Conservation (phyloP, 2,797 vertebrate species). For the Cirrhinus molitorella region DNA sequence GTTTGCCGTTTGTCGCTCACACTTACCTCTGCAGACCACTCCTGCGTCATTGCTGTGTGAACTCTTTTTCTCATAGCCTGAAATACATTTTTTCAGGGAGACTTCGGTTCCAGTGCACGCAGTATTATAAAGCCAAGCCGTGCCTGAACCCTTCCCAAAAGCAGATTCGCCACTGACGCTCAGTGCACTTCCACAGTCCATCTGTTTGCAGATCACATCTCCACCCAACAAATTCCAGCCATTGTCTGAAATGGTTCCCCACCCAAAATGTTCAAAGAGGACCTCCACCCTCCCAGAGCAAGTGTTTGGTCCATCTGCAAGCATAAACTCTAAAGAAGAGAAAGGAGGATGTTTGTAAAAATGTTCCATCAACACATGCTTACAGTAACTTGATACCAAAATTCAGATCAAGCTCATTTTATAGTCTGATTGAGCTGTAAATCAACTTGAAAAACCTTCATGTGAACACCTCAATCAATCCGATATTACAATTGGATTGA, state of each 20-base stretch:
- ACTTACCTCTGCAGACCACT: slow-evolving; percentile 41
- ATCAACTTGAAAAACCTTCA: not conserved
- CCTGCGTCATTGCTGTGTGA: slow-evolving; percentile 26
- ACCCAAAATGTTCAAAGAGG: not conserved
- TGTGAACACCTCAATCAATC: not conserved
- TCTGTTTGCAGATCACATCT: slow-evolving; percentile 39
- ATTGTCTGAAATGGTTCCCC: not conserved
- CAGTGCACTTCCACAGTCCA: not conserved
- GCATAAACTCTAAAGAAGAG: slow-evolving; percentile 24
- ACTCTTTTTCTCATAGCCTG: accelerated
- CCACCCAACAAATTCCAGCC: slow-evolving; percentile 37
- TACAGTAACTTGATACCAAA: not conserved
- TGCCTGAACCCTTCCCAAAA: not conserved
- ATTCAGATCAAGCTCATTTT: not conserved
- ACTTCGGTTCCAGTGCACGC: not conserved
- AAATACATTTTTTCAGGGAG: not conserved
- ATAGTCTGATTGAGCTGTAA: too few relatives aligned
- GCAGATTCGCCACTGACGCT: not conserved
- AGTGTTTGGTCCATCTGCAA: not conserved
- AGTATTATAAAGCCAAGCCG: not conserved
- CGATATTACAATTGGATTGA: not conserved
- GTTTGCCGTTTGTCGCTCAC: not conserved
- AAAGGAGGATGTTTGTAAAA: not conserved
- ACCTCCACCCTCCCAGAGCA: slow-evolving; percentile 44
- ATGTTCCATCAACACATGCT: not conserved